Conservation (phyloP, 2,888 invertebrate genomes). For the Pandemis corylana region DNA sequence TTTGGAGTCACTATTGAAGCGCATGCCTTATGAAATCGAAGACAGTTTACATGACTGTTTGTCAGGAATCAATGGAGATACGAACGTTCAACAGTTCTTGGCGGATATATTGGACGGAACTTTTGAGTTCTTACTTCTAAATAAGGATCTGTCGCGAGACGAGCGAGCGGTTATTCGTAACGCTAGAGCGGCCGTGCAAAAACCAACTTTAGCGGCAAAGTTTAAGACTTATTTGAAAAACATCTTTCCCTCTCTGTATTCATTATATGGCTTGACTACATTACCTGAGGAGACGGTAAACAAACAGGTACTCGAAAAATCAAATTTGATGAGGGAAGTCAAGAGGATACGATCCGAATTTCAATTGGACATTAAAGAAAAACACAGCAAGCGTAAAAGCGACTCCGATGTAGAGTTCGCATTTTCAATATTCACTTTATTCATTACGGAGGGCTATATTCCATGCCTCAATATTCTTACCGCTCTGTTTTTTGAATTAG, state of each 20-base stretch:
- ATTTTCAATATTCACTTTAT: conserved; percentile 64
- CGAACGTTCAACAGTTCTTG: conserved; percentile 78
- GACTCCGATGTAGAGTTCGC: conserved; percentile 62
- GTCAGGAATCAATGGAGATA: conserved; percentile 80
- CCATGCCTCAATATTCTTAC: conserved; percentile 70
- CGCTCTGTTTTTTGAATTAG: conserved; percentile 69
- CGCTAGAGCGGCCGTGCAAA: conserved; percentile 62
- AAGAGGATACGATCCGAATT: conserved; percentile 60
- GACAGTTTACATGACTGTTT: conserved; percentile 77
- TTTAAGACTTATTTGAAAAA: conserved; percentile 74
- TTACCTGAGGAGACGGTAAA: conserved; percentile 59
- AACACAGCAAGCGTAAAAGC: conserved; percentile 53
- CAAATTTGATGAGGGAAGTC: conserved; percentile 63
- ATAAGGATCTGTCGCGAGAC: conserved; percentile 54
- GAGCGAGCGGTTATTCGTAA: conserved; percentile 61
- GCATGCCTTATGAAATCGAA: conserved; percentile 63
- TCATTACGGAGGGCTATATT: conserved; percentile 75
- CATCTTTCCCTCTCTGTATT: conserved; percentile 75
- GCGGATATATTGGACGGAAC: conserved; percentile 78
- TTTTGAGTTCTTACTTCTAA: conserved; percentile 74
- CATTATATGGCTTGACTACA: conserved; percentile 63
- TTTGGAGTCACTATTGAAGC: conserved; percentile 71
- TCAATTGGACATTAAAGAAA: conserved; percentile 60
- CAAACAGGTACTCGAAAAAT: conserved; percentile 57
- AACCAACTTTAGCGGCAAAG: conserved; percentile 61